phyloP scores from a whole-genome alignment of 1,140 invertebrate genomes.

The Cotesia typhae region DNA sequence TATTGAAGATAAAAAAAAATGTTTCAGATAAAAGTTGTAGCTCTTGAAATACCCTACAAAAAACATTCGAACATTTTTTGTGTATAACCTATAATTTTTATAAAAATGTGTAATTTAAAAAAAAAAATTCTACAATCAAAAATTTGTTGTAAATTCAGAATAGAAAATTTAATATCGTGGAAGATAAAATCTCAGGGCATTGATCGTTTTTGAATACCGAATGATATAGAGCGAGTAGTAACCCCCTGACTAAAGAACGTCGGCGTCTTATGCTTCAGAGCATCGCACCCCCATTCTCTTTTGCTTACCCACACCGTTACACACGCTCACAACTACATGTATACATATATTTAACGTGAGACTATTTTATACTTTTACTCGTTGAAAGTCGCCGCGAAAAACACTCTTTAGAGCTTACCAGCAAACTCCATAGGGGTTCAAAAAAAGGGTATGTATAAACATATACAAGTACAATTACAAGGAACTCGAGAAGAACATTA shows the following conservation, averaged over 20 bases:
- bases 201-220: constrained; percentile 63
- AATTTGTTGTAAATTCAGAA: too few species aligned
- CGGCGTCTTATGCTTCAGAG: constrained; percentile 40
- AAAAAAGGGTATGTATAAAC: neutral
- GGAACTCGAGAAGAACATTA: neutral
- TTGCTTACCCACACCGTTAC: neutral
- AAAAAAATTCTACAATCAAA: too few species aligned
- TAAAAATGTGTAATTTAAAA: too few species aligned
- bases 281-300: constrained; percentile 22
- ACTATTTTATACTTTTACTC: neutral
- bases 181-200: constrained; percentile 47
- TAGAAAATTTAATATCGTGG: constrained; percentile 36
- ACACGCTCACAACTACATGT: too few species aligned
- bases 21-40: too few species aligned
- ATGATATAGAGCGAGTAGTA: constrained; percentile 45
- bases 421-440: too few species aligned
- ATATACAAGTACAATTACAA: neutral
- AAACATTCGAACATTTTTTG: too few species aligned
- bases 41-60: too few species aligned
- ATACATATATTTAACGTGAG: neutral
- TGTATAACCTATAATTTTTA: too few species aligned
- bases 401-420: constrained; percentile 19
- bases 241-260: constrained; percentile 44
- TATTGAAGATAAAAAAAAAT: too few species aligned
- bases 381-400: constrained; percentile 19